Percentiles rank a stretch among this genome's conserved stretches.
phyloP scores from a whole-genome alignment of 64 coral and sea anemone species.

The Pocillopora verrucosa region DNA sequence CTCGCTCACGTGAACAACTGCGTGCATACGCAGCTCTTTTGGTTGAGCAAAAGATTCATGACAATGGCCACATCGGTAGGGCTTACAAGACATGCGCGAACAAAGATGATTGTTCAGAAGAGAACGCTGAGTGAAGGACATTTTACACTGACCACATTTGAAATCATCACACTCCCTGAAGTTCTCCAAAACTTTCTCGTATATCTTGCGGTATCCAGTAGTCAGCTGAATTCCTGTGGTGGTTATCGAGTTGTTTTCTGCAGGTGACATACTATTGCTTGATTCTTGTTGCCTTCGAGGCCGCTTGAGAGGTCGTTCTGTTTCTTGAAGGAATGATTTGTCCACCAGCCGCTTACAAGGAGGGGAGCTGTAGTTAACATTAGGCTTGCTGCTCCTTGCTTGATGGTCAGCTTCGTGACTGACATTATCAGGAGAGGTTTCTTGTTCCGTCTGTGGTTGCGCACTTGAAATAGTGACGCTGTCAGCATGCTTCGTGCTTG shows the following conservation, averaged over 20 bases:
- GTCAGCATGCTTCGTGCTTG: not conserved
- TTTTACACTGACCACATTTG: slow-evolving; percentile 56
- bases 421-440: not conserved
- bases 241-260: not conserved
- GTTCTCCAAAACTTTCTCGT: slow-evolving; percentile 4
- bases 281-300: not conserved
- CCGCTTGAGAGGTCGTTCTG: slow-evolving; percentile 7
- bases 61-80: slow-evolving; percentile 62
- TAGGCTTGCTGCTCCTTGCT: not conserved
- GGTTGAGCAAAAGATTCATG: slow-evolving; percentile 48
- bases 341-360: not conserved
- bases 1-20: slow-evolving; percentile 57
- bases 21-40: slow-evolving; percentile 58
- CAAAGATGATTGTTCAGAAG: slow-evolving; percentile 57
- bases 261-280: not conserved
- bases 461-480: not conserved
- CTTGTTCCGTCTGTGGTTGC: not conserved
- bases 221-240: not conserved
- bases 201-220: not conserved
- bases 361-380: not conserved
- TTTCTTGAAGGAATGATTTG: not conserved
- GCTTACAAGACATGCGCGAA: slow-evolving; percentile 37
- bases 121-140: slow-evolving; percentile 42
- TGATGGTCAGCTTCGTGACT: not conserved
- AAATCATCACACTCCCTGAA: slow-evolving; percentile 14